phyloP scores from a whole-genome alignment of 2,113 vertebrate genomes.

The Microcebus griseorufus region DNA sequence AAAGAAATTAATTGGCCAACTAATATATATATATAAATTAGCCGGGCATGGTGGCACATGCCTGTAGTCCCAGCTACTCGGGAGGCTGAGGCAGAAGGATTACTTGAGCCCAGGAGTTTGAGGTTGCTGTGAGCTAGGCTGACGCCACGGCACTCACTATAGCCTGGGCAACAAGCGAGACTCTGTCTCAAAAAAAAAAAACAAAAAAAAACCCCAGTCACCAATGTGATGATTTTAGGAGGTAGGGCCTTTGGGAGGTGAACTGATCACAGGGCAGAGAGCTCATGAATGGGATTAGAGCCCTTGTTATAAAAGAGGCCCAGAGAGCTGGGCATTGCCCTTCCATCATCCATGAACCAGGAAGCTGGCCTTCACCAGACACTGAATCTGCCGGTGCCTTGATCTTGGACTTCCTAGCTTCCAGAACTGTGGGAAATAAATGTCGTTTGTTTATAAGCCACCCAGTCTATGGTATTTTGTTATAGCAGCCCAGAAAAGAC shows the following conservation, averaged over 20 bases:
- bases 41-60: no score
- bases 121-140: no score
- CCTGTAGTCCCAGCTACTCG: no score
- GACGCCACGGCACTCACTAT: no score
- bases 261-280: not conserved
- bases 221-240: not conserved
- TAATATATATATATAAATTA: no score
- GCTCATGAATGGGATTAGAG: not conserved
- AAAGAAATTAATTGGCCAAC: no score
- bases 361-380: not conserved
- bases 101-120: no score
- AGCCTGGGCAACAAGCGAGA: no score
- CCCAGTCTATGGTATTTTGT: not conserved
- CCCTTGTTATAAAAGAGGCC: not conserved
- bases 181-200: no score
- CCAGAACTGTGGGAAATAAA: not conserved
- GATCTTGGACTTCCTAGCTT: not conserved
- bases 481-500: not conserved
- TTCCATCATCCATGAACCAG: not conserved
- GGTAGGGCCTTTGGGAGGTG: not conserved
- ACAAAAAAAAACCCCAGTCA: not conserved
- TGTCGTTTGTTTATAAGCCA: not conserved
- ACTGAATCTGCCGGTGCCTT: not conserved
- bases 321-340: not conserved
- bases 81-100: no score